Base-by-base conservation (phyloP, 2,797 vertebrate genomes). In the Pitangus sulphuratus region DNA sequence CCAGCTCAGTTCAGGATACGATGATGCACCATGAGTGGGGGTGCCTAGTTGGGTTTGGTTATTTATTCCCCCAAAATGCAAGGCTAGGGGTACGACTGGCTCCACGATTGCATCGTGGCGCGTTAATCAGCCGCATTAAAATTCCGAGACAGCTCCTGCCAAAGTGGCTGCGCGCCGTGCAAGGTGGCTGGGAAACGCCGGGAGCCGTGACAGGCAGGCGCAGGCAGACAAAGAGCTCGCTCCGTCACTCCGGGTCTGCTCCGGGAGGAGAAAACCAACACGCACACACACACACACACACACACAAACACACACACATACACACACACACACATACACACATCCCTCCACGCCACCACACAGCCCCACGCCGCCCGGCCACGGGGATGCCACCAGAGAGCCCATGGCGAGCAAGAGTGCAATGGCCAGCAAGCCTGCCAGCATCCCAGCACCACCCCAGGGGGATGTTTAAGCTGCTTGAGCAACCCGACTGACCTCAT, bases 171-270 rank as follows among this genome's bases (percentile, higher is more conserved):
- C 78, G 81, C 83, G 87, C 90, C n/a, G 69, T 90, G 94, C 94
- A 93, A 94, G 95, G 95, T 95, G 95, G 95, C 96, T 95, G 93
- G 94, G 93, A 92, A 94, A 87, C 42, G 91, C 93, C 33, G 60
- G 90, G 94, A 96, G 92, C 96, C 87, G 97, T 97, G 97, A 97
- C 95, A 97, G 97, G 97, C 97, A 97, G 96, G 95, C 95, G 50
- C 95, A 87, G 95, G 95, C 92, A 97, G 95, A 98, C 98, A 98
- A 98, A 98, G 97, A 97, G 78, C 97, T 93, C 89, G 51, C 90
- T 97, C 94, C 83, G 79, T 94, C 95, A 93, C 88, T 93, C 91
- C 31, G 89, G 93, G 92, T 95, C 95, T 90, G 93, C 89, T 96
- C 96, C 71, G 3, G 65, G 92, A 95, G 89, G 83, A 89, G 89